A percentile compares a stretch with the other conserved stretches of the same genome.
Evolutionary conservation across 2,113 vertebrate species (phyloP).

Genomic region (Pollachius pollachius): DNA sequence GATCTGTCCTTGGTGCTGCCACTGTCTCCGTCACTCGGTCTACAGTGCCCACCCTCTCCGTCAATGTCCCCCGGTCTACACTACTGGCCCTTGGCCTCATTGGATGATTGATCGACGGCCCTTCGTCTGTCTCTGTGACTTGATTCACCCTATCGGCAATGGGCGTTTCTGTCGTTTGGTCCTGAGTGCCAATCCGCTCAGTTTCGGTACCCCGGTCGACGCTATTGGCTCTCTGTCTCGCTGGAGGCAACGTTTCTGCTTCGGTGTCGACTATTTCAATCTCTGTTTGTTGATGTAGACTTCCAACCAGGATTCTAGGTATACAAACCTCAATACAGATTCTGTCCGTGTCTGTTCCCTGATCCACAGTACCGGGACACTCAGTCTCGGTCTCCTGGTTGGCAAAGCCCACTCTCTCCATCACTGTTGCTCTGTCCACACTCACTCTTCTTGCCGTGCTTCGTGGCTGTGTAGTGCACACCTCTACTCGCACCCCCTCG

Average conservation of each 20-base stretch:
- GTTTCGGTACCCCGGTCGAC: slow-evolving; percentile 63
- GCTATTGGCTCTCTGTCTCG: slow-evolving; percentile 59
- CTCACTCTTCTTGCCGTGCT: slow-evolving; percentile 56
- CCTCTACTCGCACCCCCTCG: slow-evolving; percentile 60
- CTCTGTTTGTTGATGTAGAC: slow-evolving; percentile 33
- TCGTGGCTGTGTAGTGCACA: slow-evolving; percentile 34
- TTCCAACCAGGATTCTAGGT: slow-evolving; percentile 16
- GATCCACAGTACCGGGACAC: slow-evolving; percentile 50
- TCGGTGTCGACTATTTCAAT: slow-evolving; percentile 10
- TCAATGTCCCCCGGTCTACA: slow-evolving; percentile 59
- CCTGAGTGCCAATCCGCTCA: slow-evolving; percentile 55
- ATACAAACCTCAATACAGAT: slow-evolving; percentile 56
- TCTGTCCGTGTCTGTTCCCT: slow-evolving; percentile 65
- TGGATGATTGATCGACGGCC: slow-evolving; percentile 46
- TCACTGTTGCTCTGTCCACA: slow-evolving; percentile 61
- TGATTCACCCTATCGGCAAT: slow-evolving; percentile 33
- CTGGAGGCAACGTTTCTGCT: slow-evolving; percentile 27
- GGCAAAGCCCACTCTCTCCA: slow-evolving; percentile 47
- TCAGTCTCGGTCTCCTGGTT: slow-evolving; percentile 65
- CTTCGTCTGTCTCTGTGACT: slow-evolving; percentile 64
- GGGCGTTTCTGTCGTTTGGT: slow-evolving; percentile 58
- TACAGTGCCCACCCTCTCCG: slow-evolving; percentile 32
- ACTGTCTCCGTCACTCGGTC: slow-evolving; percentile 66
- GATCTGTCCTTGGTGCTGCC: slow-evolving; percentile 47
- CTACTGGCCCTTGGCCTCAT: slow-evolving; percentile 61